Percentiles rank a stretch among this genome's conserved stretches.
Conservation (phyloP, 2,113 vertebrate species). For the Lophochroa leadbeateri region DNA sequence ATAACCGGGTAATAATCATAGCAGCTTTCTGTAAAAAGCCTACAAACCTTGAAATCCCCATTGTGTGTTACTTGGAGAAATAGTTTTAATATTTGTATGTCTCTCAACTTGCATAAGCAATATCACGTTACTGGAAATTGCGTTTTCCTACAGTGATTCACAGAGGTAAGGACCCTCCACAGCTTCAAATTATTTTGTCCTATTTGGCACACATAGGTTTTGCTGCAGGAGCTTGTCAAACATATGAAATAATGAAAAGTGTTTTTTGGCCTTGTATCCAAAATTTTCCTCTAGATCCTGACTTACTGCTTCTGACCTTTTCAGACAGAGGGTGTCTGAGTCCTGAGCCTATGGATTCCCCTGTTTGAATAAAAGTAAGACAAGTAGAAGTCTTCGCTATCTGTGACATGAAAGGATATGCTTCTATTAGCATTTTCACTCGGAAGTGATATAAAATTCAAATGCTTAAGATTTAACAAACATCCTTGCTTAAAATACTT, state of each 20-base stretch:
- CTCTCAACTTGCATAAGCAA: neutral
- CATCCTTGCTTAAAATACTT: neutral
- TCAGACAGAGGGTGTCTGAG: neutral
- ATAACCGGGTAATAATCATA: neutral
- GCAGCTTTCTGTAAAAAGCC: neutral
- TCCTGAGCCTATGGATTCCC: neutral
- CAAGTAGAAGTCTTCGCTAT: neutral
- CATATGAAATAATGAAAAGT: neutral
- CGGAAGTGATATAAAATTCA: neutral
- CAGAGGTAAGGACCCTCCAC: neutral
- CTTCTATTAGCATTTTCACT: neutral
- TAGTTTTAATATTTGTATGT: neutral
- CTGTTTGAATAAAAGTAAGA: neutral
- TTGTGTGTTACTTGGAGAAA: neutral
- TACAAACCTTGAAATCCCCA: neutral
- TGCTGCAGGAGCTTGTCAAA: neutral
- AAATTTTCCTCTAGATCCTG: neutral
- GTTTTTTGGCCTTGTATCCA: neutral
- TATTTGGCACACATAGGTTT: neutral
- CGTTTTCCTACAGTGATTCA: neutral
- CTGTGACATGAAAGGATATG: neutral
- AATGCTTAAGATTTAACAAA: constrained; percentile 33
- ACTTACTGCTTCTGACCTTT: neutral
- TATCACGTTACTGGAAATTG: neutral
- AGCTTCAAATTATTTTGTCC: neutral